phyloP scores from a whole-genome alignment of 92 coral and sea anemone species.

The Ricordea florida region DNA sequence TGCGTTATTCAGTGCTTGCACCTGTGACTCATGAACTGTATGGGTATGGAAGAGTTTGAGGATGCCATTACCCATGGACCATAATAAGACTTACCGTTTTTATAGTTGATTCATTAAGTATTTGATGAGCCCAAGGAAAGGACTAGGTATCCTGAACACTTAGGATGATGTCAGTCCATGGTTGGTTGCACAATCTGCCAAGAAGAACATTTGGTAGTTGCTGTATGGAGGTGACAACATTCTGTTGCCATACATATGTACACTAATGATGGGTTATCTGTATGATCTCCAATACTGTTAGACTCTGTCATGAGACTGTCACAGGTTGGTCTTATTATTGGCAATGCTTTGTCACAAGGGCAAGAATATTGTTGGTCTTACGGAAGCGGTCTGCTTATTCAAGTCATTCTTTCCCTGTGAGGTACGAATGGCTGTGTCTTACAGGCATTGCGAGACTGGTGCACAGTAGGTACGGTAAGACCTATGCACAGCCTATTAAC shows the following conservation, averaged over 20 bases:
- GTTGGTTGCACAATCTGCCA: constrained; percentile 18
- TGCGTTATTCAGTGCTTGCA: neutral
- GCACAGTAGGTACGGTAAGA: too few relatives aligned
- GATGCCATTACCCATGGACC: constrained; percentile 13
- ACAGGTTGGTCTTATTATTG: too few relatives aligned
- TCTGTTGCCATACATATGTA: constrained; percentile 18
- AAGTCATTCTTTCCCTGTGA: neutral
- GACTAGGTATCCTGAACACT: constrained; percentile 6
- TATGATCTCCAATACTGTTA: neutral
- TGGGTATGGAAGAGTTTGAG: neutral
- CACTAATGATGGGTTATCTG: too few relatives aligned
- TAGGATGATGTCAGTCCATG: constrained; percentile 20
- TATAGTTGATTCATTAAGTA: constrained; percentile 5
- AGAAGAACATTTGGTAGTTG: constrained; percentile 34
- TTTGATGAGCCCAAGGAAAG: constrained; percentile 19
- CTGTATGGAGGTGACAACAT: constrained; percentile 44
- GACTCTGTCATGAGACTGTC: neutral
- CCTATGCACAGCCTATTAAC: too few relatives aligned
- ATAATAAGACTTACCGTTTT: neutral
- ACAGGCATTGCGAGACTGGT: too few relatives aligned
- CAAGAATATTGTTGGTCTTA: neutral
- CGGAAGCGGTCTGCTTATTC: neutral
- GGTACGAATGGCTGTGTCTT: neutral
- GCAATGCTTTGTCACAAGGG: too few relatives aligned
- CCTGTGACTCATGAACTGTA: neutral